Base-by-base conservation (phyloP, 2,888 invertebrate species). In the Amaurobius ferox region DNA sequence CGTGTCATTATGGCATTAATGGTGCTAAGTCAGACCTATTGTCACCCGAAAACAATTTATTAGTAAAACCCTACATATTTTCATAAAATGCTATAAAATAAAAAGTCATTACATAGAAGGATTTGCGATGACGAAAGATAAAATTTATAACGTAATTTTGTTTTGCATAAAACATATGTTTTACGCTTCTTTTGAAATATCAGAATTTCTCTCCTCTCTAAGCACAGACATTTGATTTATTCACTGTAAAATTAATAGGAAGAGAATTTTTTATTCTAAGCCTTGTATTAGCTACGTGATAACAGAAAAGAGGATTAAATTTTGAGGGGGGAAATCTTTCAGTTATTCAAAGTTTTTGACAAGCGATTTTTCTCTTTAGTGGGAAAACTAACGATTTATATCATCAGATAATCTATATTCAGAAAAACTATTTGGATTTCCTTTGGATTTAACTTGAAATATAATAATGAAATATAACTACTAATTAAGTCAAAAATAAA, bases 231-330 rank as follows among this genome's bases (percentile, higher is more conserved):
- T 55, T 55, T 55, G 55, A 55, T 55, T 55, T 55, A 55, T 55
- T 55, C 23, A 19, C 55, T 23, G 55, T 23, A 55, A 55, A 55
- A 55, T 55, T 55, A 55, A 55, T 55, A 23, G 55, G 11, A 55
- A 55, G 16, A 11, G 19, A 0, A 23, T 55, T 55, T 16, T n/a
- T 23, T 11, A 3, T 23, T 55, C 11, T 11, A 11, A 7, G 23
- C 16, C 23, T n/a, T 11, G 55, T 11, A 23, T 55, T 23, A 23
- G 55, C 19, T 55, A 55, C 55, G 55, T 55, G 55, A 55, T 55
- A 44, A 55, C 55, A 55, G 55, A 1, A 55, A 55, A 23, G 55
- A 23, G 23, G 55, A 55, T 55, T 55, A 55, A 55, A 55, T 55
- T 55, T 55, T 55, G 23, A 55, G 11, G 55, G 3, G 11, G 23